Base-by-base conservation (phyloP, 2,797 vertebrate genomes). In the Chelon auratus region DNA sequence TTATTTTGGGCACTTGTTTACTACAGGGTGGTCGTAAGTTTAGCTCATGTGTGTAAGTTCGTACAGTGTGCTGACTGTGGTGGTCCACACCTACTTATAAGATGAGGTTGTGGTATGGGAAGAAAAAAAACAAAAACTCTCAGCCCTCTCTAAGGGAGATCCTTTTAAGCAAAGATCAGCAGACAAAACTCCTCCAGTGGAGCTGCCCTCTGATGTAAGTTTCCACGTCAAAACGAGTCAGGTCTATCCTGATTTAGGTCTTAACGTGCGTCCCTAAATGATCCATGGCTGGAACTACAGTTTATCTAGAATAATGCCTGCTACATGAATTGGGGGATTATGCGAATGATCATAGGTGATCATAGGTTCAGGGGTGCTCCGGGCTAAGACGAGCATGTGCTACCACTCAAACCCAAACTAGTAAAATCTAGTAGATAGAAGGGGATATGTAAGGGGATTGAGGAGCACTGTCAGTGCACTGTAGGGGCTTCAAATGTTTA, bases 1-100 rank as follows among this genome's bases (percentile, higher is more conserved):
- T 39, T 22, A 54, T 55, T 58, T 24, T 17, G 18, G 22, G 55
- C 39, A 5, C 2, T 33, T 65, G 61, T 73, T 72, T 68, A 15
- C 59, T 36, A 15, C 22, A 30, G 18, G 20, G 30, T 37, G 33
- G 45, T 56, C 55, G 63, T 24, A 26, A 39, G 18, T 48, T 22
- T 11, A 33, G 55, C 59, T 45, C 5, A 17, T 37, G 9, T 9
- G 18, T 33, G 15, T 58, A 5, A 26, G 12, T 5, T 43, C 42
- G 2, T 10, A 43, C 45, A 52, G 39, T 55, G 48, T 36, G 30
- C 47, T 7, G 1, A 13, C 26, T 20, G 57, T 48, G 26, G 26
- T 15, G 14, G 10, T 42, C 40, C 22, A 40, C 47, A 60, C 53
- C 54, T 24, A 52, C 0, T 0, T 15, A 47, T 10, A 5, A 37